A percentile compares a stretch with the other conserved stretches of the same genome.
phyloP scores from a whole-genome alignment of 2,797 vertebrate genomes.

The Numenius phaeopus region DNA sequence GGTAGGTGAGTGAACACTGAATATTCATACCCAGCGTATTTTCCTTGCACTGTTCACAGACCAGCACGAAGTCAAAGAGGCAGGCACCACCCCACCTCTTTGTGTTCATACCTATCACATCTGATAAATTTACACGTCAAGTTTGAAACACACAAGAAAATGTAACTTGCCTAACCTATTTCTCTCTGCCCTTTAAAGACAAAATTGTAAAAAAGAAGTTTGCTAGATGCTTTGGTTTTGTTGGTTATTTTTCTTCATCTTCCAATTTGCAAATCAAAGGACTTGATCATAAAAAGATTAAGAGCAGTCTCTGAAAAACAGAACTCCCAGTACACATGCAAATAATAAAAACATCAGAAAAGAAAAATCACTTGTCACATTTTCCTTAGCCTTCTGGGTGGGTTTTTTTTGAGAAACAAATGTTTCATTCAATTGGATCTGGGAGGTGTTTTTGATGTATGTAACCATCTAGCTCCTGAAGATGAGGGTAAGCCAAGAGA shows the following conservation, averaged over 20 bases:
- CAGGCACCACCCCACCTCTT: background rate
- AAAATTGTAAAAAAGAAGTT: background rate
- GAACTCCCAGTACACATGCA: background rate
- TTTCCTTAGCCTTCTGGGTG: background rate
- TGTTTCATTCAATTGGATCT: background rate
- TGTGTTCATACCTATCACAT: background rate
- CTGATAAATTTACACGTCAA: conserved; percentile 29
- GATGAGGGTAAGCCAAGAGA: background rate
- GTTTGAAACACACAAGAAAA: conserved; percentile 13
- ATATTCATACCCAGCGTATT: conserved; percentile 56
- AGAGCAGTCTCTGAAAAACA: background rate
- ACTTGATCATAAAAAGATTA: background rate
- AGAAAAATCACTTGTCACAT: background rate
- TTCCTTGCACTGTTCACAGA: conserved; percentile 42
- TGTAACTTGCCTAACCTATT: background rate
- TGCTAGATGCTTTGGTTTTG: background rate
- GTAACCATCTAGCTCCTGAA: background rate
- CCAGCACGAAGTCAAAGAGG: conserved; percentile 45
- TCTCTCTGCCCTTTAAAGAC: background rate
- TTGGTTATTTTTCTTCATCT: conserved; percentile 2
- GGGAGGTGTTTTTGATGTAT: background rate
- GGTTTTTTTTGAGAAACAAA: background rate
- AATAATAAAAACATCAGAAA: conserved; percentile 18
- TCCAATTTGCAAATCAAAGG: conserved; percentile 35
- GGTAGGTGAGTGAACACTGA: conserved; percentile 14